These are phyloP conservation scores for Hippasteria phrygiana DNA, from an alignment of 53 echinoderm and acorn worm genomes.

Conservation along the genomic window DNA sequence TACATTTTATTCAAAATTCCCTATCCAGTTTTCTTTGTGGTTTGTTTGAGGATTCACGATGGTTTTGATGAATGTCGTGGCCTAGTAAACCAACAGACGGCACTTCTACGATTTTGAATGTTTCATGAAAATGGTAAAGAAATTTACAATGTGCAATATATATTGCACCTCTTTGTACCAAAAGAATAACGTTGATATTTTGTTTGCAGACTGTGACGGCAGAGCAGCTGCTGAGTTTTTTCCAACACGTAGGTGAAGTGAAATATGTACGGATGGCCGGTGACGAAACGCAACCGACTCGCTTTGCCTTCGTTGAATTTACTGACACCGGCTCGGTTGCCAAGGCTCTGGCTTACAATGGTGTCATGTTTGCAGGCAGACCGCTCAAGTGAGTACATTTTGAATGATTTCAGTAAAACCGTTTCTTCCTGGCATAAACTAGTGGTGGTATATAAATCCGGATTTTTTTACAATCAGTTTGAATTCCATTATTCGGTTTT, in stretches of 20 bases:
- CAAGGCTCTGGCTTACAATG: conserved; percentile 92
- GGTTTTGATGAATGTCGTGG: too few relatives aligned
- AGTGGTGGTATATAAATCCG: too few relatives aligned
- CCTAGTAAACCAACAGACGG: too few relatives aligned
- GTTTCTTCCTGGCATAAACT: too few relatives aligned
- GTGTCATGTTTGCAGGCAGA: conserved; percentile 98
- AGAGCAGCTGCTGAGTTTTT: conserved; percentile 94
- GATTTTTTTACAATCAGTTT: too few relatives aligned
- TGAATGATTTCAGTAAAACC: too few relatives aligned
- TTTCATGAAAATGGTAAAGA: neutral
- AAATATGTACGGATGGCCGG: conserved; percentile 99
- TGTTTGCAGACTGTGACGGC: conserved; percentile 94
- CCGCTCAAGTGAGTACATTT: conserved; percentile 88
- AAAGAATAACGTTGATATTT: too few relatives aligned
- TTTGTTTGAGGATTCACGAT: too few relatives aligned
- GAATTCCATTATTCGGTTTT: too few relatives aligned
- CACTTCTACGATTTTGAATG: too few relatives aligned
- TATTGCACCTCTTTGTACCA: neutral
- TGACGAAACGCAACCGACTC: conserved; percentile 97
- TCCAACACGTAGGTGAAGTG: conserved; percentile 97
- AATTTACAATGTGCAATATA: neutral
- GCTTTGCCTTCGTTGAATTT: conserved; percentile 99
- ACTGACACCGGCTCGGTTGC: conserved; percentile 91
- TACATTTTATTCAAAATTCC: too few relatives aligned
- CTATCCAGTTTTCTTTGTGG: too few relatives aligned